phyloP scores from a whole-genome alignment of 64 coral and sea anemone species.

The Dendrophyllia cribrosa region DNA sequence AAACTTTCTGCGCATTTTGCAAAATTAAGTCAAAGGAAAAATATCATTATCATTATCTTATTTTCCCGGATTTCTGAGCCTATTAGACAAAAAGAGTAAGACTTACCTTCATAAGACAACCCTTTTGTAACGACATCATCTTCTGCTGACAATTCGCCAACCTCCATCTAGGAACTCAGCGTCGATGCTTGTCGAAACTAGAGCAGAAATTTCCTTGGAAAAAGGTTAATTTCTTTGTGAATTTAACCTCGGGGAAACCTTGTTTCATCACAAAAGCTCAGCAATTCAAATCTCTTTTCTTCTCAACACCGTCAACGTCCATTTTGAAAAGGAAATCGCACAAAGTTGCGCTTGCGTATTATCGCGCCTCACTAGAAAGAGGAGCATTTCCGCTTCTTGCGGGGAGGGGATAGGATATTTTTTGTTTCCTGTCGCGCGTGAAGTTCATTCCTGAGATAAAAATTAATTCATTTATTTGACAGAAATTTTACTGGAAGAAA shows the following conservation, averaged over 20 bases:
- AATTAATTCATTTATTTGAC: too few relatives aligned
- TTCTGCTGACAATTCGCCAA: constrained; percentile 34
- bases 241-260: constrained; percentile 12
- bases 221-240: constrained; percentile 18
- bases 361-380: constrained; percentile 27
- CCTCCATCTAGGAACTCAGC: constrained; percentile 42
- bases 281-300: background rate
- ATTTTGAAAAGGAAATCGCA: constrained; percentile 38
- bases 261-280: constrained; percentile 4
- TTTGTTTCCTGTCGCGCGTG: too few relatives aligned
- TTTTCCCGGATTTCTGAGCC: background rate
- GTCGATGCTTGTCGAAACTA: background rate
- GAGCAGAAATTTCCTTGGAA: background rate
- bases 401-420: background rate
- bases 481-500: too few relatives aligned
- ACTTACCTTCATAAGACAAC: constrained; percentile 1
- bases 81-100: background rate
- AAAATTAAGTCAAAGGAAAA: background rate
- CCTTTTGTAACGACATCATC: constrained; percentile 23
- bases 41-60: background rate
- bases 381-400: constrained; percentile 43
- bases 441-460: too few relatives aligned
- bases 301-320: constrained; percentile 20
- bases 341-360: constrained; percentile 36
- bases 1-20: background rate